Base-by-base conservation (phyloP, 2,797 vertebrate genomes). In the Eidolon dupreanum region DNA sequence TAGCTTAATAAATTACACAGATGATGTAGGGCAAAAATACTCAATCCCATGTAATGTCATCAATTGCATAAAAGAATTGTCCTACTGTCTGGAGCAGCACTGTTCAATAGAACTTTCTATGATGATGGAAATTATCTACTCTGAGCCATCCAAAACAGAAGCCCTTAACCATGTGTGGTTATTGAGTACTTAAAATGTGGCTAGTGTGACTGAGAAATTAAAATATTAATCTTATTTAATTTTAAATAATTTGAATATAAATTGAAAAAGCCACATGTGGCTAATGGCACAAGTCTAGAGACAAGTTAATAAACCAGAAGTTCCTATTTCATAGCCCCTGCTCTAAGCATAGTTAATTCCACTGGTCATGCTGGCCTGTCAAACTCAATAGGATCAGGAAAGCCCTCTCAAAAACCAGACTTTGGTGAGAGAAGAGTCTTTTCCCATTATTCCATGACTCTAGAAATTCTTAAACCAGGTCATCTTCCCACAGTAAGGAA, bases 201-300 rank as follows among this genome's bases (percentile, higher is more conserved):
- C 19, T 26, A 55, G 9, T 46, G 20, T 78, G 63, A 46, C 22
- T 41, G 71, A 79, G 33, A 19, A 68, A 31, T 20, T 84, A 83
- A 74, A 46, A 92, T 28, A 83, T 24, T 88, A 59, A 65, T 77
- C 28, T 65, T 94, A 78, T 28, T 51, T 95, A 84, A 84, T 87
- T 65, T 94, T 70, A 93, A 63, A 15, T 75, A 33, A 38, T 89
- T 85, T 92, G 26, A 74, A 66, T 55, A 31, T 57, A 68, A 53
- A 81, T 24, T 70, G 82, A 51, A 79, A 70, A 59, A 95, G 26
- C 26, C 26, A 93, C n/a, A 10, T n/a, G 19, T 51, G 10, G 38
- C 74, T 65, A 51, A 8, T 63, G 63, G 43, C 46, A 53, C 28
- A 77, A 66, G 19, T 70, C 55, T 83, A 71, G 36, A 90, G n/a